Evolutionary conservation across 92 coral and sea anemone genomes (phyloP), one percentile per base, ranked within the genome.

Genomic region (Heliopora coerulea): DNA sequence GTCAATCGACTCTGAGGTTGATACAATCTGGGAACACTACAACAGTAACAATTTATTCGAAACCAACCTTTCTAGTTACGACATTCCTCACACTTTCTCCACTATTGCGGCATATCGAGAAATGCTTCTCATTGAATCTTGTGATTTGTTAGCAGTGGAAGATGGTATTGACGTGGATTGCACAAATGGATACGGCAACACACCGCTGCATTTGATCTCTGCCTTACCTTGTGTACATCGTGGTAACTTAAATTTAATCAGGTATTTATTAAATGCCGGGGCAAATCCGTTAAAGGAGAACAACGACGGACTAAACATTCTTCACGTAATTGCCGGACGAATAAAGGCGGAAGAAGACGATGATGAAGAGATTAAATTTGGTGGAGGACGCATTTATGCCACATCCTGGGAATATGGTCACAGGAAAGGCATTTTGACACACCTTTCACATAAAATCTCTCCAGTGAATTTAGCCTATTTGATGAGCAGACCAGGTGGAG

Each of bases 271-370:
- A 41, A 21, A 61, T 49, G 44, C 54, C 23, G 65, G 79, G 24
- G 69, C 77, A 26, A 78, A 84, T 54, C 60, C 62, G 13, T 56
- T 56, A 0, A 32, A 29, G 27, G 68, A 73, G 46, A 84, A 84
- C 59, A 46, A 46, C 1, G 35, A 66, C 5, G 61, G 70, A 19
- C 48, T 75, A 39, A 79, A 81, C 28, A 60, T 84, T 15, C 32
- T 84, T 57, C 84, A 73, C 57, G 42, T 84, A 3, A 56, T 84
- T 14, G 74, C 79, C 3, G 88, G 81, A 25, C 73, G 81, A 40
- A 46, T 46, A 8, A 2, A 15, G 15, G n/a, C n/a, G 52, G n/a
- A 46, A 15, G n/a, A 6, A 7, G 12, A 46, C 2, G 52, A 46
- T 3, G n/a, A 46, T 46, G 52, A 15, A 8, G 52, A 46, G 2